Conservation (phyloP, 2,888 invertebrate species). For the Ischnus inquisitorius region DNA sequence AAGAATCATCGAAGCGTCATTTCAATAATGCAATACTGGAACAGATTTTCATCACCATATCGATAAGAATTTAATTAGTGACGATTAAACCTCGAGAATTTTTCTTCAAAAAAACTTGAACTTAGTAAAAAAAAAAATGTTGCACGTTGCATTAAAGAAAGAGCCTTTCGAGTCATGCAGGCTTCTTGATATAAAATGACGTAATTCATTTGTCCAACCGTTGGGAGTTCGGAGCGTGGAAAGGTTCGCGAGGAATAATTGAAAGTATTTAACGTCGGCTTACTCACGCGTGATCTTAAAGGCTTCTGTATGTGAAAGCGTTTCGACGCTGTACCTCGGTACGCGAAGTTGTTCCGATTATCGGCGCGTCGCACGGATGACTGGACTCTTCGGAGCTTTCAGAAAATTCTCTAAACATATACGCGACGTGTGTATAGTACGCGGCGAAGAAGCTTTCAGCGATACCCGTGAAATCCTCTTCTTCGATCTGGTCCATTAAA, state of each 20-base stretch:
- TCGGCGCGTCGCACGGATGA: background rate
- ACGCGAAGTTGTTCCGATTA: slow-evolving; percentile 4
- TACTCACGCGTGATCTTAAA: slow-evolving; percentile 35
- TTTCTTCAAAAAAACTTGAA: background rate
- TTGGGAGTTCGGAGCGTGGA: slow-evolving; percentile 1
- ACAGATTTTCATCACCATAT: too few species aligned
- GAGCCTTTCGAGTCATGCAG: background rate
- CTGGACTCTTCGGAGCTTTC: background rate
- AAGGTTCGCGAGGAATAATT: slow-evolving; percentile 42
- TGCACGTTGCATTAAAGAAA: background rate
- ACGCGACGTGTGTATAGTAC: background rate
- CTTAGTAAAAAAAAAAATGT: background rate
- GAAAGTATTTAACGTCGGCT: slow-evolving; percentile 35
- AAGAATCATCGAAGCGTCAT: too few species aligned
- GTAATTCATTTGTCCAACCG: slow-evolving; percentile 20
- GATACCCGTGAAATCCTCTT: background rate
- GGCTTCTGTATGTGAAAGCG: background rate
- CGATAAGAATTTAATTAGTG: too few species aligned
- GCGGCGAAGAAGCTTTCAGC: background rate
- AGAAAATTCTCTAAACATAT: background rate
- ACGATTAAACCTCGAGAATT: too few species aligned
- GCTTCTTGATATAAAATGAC: slow-evolving; percentile 35
- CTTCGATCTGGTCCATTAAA: background rate
- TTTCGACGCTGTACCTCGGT: slow-evolving; percentile 14
- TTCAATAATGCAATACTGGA: too few species aligned